Evolutionary conservation across 2,888 invertebrate genomes (phyloP), one percentile per base, ranked within the genome.

Genomic region (Platycheirus albimanus): DNA sequence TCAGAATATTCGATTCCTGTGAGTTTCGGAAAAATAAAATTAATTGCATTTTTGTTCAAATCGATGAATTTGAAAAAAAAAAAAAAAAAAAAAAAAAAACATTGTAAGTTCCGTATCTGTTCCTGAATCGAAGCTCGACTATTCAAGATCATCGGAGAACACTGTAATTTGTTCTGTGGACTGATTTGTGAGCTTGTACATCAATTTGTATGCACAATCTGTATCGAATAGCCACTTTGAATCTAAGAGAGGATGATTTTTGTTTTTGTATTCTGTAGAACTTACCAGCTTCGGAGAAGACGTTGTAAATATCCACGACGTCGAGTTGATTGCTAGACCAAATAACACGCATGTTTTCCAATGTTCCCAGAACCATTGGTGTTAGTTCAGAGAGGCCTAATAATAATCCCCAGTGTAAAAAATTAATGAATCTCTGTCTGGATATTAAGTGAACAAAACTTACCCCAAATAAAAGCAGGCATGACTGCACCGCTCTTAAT

Each of bases 321-420:
- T 94, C 93, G 19, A 92, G 92, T 87, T 94, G 93, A 87, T 92
- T 93, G 11, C 93, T 91, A 8, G 91, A 90, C 96, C 96, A 96
- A 56, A 92, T 91, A 85, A 95, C 94, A 19, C 87, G 90, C 75
- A 95, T 91, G 3, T 94, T 93, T 56, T 92, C 91, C 72, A 94
- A 92, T 10, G 94, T 94, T 1, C 95, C 96, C 86, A 96, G 92
- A 19, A 95, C 92, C 88, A 96, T 93, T 0, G 96, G 95, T 0
- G 95, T 94, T 77, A 95, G 90, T 74, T 95, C 94, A 1, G 95
- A 94, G 17, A 94, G 85, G 45, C 88, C 88, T 88, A 66, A 28
- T 13, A 20, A 30, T 17, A 43, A 11, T 33, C 24, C n/a, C n/a
- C n/a, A n/a, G n/a, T n/a, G n/a, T n/a, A n/a, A n/a, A n/a, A n/a